phyloP scores from a whole-genome alignment of 35 echinoderm and acorn worm genomes.

The Eucidaris tribuloides region DNA sequence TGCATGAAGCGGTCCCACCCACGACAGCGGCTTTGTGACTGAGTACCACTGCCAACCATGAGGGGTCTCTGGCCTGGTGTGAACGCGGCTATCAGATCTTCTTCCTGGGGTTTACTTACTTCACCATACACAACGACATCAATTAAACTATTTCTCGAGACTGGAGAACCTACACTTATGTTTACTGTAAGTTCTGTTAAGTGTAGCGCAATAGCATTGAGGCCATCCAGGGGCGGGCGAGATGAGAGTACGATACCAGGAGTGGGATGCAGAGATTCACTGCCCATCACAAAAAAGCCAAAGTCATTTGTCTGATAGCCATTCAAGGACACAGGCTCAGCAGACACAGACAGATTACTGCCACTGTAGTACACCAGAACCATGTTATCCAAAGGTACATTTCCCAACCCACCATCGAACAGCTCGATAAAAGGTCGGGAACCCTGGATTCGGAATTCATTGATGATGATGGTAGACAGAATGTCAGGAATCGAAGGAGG shows the following conservation, averaged over 20 bases:
- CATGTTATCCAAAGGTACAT: constrained; percentile 38
- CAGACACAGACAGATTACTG: constrained; percentile 22
- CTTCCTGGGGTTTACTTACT: neutral
- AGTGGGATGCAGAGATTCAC: neutral
- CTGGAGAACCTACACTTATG: constrained; percentile 13
- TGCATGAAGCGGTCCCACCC: constrained; percentile 60
- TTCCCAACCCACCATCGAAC: constrained; percentile 79
- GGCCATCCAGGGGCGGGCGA: constrained; percentile 6
- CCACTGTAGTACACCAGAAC: constrained; percentile 57
- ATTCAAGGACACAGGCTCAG: constrained; percentile 32
- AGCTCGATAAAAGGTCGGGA: constrained; percentile 69
- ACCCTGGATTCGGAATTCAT: constrained; percentile 55
- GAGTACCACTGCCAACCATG: constrained; percentile 8
- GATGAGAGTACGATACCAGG: constrained; percentile 31
- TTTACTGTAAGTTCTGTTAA: constrained; percentile 28
- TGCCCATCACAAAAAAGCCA: constrained; percentile 68
- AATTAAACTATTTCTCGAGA: constrained; percentile 51
- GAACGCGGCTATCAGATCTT: constrained; percentile 35
- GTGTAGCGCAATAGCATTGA: constrained; percentile 76
- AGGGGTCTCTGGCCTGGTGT: constrained; percentile 46
- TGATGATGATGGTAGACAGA: constrained; percentile 55
- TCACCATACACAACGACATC: constrained; percentile 87
- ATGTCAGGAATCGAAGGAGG: neutral
- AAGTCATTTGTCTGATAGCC: constrained; percentile 51
- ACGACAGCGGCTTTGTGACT: constrained; percentile 66